Evolutionary conservation across 2,888 invertebrate genomes (phyloP).

Genomic region (Epicampocera succincta): DNA sequence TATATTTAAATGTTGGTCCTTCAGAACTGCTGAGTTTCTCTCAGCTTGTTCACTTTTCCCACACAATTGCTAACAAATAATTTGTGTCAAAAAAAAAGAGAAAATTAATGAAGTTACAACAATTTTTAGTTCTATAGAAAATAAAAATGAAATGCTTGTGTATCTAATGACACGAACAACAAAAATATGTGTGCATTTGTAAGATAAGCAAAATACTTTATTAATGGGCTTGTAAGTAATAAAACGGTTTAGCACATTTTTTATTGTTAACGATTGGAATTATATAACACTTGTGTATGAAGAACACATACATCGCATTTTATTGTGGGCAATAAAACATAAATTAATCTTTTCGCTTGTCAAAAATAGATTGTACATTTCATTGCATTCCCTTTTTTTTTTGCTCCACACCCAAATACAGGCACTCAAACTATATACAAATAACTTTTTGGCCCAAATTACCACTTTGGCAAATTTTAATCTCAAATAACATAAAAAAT

Average conservation of each 20-base stretch:
- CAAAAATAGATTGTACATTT: no score
- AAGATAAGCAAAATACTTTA: background rate
- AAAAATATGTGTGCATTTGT: conserved; percentile 11
- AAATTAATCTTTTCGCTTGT: no score
- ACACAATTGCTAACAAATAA: conserved; percentile 33
- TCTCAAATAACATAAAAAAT: conserved; percentile 35
- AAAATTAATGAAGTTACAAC: conserved; percentile 42
- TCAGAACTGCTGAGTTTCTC: conserved; percentile 4
- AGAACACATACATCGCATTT: no score
- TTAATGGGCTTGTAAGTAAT: background rate
- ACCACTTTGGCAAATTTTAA: conserved; percentile 22
- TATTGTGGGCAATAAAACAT: no score
- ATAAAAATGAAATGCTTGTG: background rate
- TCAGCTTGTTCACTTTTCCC: conserved; percentile 3
- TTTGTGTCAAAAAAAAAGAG: conserved; percentile 12
- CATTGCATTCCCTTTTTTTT: no score
- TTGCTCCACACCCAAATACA: background rate
- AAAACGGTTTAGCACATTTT: background rate
- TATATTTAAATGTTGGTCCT: background rate
- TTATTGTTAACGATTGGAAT: background rate
- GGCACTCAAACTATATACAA: conserved; percentile 17
- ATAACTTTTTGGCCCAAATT: conserved; percentile 50
- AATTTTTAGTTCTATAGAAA: background rate
- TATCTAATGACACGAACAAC: background rate
- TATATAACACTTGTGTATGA: conserved; percentile 15